These are phyloP conservation scores for Drosophila pectinifera DNA, from an alignment of 1,140 invertebrate species.

Conservation along the genomic window DNA sequence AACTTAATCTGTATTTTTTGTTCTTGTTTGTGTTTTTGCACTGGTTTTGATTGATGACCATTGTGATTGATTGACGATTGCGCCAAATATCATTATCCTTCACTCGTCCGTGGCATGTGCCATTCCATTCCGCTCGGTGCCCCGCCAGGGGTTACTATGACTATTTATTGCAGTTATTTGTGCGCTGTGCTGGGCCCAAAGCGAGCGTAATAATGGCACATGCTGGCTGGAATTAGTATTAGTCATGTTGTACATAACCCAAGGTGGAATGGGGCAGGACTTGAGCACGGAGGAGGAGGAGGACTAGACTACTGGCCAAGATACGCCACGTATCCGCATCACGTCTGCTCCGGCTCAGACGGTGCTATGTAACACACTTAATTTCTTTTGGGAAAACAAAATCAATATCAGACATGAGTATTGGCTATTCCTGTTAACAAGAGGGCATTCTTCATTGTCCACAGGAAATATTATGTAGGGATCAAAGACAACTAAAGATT, in stretches of 20 bases:
- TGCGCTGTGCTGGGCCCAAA: conserved; percentile 49
- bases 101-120: conserved; percentile 18
- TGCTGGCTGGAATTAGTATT: conserved; percentile 68
- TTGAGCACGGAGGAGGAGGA: background rate
- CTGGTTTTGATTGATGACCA: conserved; percentile 54
- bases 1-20: conserved; percentile 15
- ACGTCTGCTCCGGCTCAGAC: conserved; percentile 45
- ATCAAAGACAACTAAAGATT: background rate
- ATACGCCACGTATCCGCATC: conserved; percentile 52
- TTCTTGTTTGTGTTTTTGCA: conserved; percentile 19
- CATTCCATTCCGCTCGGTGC: conserved; percentile 5
- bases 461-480: background rate
- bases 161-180: conserved; percentile 73
- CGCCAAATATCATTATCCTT: conserved; percentile 59
- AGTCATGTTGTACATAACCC: conserved; percentile 54
- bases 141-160: conserved; percentile 56
- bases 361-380: conserved; percentile 22
- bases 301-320: conserved; percentile 38
- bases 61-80: conserved; percentile 70
- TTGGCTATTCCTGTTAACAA: conserved; percentile 38
- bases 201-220: conserved; percentile 37
- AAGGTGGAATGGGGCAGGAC: conserved; percentile 28
- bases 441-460: conserved; percentile 1
- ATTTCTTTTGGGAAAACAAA: conserved; percentile 43
- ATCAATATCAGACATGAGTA: conserved; percentile 60